phyloP scores from a whole-genome alignment of 2,113 vertebrate species.

The Chunga burmeisteri region DNA sequence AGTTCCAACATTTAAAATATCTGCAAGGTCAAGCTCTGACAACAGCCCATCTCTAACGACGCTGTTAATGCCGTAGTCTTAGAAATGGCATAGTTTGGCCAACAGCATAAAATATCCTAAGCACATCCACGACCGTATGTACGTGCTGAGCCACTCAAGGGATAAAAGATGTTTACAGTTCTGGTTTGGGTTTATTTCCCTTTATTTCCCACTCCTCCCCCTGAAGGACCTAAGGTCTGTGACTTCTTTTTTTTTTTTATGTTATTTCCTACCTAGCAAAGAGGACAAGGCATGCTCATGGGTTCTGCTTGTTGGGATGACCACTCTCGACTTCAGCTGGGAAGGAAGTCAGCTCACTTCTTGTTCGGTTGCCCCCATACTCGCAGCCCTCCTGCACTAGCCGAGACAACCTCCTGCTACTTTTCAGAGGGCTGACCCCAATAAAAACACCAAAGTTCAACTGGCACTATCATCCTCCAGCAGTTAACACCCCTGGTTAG shows the following conservation, averaged over 20 bases:
- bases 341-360: neutral
- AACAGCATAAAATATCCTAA: neutral
- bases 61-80: rapidly evolving
- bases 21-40: neutral
- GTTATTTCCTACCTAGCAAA: neutral
- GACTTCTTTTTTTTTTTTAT: neutral
- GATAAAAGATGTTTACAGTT: neutral
- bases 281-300: neutral
- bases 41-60: neutral
- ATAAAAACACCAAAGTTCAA: neutral
- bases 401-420: rapidly evolving
- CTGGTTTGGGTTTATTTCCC: neutral
- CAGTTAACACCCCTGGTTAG: neutral
- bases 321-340: neutral
- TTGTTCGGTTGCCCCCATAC: rapidly evolving
- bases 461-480: neutral
- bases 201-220: neutral
- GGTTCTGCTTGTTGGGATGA: no score
- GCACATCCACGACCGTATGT: rapidly evolving
- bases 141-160: neutral
- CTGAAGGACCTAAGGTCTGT: no score
- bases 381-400: neutral
- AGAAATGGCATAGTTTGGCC: neutral
- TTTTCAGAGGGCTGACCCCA: neutral
- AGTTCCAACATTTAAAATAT: neutral